Conservation (phyloP, 2,113 vertebrate species). For the Madoqua kirkii region DNA sequence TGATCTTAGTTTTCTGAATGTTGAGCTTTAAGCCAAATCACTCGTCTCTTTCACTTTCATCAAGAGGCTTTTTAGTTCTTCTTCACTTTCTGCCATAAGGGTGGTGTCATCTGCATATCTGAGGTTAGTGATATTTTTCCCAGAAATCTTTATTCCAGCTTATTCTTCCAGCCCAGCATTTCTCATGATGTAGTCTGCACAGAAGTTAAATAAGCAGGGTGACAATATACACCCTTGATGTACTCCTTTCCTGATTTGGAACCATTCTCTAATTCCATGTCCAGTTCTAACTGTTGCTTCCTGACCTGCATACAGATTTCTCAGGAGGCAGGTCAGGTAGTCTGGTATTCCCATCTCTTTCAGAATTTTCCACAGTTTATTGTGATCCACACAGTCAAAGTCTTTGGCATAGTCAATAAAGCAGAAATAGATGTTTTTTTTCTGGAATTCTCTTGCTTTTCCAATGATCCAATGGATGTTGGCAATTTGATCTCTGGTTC, state of each 20-base stretch:
- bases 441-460: too few relatives aligned
- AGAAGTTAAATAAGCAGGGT: neutral
- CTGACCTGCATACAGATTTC: neutral
- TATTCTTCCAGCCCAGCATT: neutral
- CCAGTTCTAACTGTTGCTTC: neutral
- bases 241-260: neutral
- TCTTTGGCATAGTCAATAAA: neutral
- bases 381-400: neutral
- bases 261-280: neutral
- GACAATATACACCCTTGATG: accelerated
- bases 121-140: neutral
- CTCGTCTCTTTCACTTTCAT: neutral
- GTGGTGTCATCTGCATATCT: neutral
- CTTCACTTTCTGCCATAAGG: neutral
- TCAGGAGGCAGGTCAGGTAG: neutral
- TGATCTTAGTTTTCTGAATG: neutral
- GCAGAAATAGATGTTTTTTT: neutral
- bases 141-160: neutral
- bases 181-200: neutral
- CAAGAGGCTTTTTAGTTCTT: neutral
- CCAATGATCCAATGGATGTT: neutral
- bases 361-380: neutral
- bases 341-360: neutral
- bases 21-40: neutral
- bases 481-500: neutral